Conservation (phyloP, 2,113 vertebrate genomes). For the Motacilla tschutschensis region DNA sequence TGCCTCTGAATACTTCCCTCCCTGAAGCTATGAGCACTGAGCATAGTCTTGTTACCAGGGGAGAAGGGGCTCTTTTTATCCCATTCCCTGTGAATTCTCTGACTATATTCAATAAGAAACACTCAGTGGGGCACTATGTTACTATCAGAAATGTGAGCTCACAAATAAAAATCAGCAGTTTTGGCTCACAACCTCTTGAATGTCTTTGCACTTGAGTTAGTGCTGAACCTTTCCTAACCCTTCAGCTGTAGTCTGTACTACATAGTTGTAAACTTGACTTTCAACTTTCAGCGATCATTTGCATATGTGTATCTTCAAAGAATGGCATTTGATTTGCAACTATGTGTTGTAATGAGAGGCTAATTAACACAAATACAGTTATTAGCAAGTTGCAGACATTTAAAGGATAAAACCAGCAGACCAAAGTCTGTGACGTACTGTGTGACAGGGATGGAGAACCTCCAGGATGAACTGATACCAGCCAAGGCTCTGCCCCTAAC, state of each 20-base stretch:
- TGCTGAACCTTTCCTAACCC: slow-evolving; percentile 50
- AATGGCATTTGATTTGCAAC: slow-evolving; percentile 55
- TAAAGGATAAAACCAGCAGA: slow-evolving; percentile 13
- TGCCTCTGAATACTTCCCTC: neutral
- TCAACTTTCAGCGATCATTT: slow-evolving; percentile 42
- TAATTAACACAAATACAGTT: slow-evolving; percentile 56
- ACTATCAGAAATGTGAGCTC: neutral
- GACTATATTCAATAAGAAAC: neutral
- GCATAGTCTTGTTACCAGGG: neutral
- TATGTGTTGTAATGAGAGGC: slow-evolving; percentile 34
- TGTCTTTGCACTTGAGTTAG: neutral
- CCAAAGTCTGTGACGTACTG: neutral
- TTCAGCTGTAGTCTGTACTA: neutral
- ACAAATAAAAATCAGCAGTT: neutral
- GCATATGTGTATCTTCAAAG: slow-evolving; percentile 55
- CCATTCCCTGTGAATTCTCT: neutral
- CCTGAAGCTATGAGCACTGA: neutral
- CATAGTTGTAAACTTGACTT: slow-evolving; percentile 30
- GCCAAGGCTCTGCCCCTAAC: neutral
- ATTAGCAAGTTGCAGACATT: slow-evolving; percentile 41
- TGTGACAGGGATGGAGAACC: neutral
- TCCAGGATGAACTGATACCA: neutral
- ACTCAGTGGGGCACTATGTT: neutral
- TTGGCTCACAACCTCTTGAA: neutral
- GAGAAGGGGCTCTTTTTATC: neutral